Percentiles rank a stretch among this genome's conserved stretches.
phyloP scores from a whole-genome alignment of 1,140 invertebrate species.

The Drosophila subpulchrella region DNA sequence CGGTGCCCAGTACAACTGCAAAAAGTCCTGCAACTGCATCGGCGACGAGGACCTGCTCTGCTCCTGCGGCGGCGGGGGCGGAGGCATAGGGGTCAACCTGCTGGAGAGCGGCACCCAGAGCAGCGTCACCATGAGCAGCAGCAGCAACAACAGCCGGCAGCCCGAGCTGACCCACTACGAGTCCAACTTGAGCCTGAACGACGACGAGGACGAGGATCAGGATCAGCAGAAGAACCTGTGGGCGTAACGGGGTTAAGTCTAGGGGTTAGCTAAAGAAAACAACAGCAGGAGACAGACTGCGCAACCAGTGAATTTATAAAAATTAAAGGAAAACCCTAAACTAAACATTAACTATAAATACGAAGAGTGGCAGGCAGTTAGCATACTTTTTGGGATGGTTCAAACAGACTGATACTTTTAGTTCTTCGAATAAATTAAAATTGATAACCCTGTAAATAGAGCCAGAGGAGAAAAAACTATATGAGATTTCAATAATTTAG shows the following conservation, averaged over 20 bases:
- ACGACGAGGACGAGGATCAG: slow-evolving; percentile 57
- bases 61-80: slow-evolving; percentile 39
- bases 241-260: slow-evolving; percentile 58
- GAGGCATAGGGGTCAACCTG: slow-evolving; percentile 23
- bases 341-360: slow-evolving; percentile 38
- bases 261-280: slow-evolving; percentile 2
- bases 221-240: slow-evolving; percentile 67
- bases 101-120: slow-evolving; percentile 84
- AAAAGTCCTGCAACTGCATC: slow-evolving; percentile 80
- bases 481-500: slow-evolving; percentile 23
- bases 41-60: slow-evolving; percentile 65
- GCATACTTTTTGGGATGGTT: slow-evolving; percentile 51
- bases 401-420: slow-evolving; percentile 80
- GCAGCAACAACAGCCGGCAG: slow-evolving; percentile 79
- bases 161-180: slow-evolving; percentile 82
- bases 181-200: slow-evolving; percentile 78
- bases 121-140: slow-evolving; percentile 79
- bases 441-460: slow-evolving; percentile 52
- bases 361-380: slow-evolving; percentile 17
- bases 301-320: slow-evolving; percentile 81
- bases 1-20: slow-evolving; percentile 83
- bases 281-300: slow-evolving; percentile 53
- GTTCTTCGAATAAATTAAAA: slow-evolving; percentile 59
- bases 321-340: slow-evolving; percentile 24
- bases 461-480: slow-evolving; percentile 2